Conservation (phyloP, 2,888 invertebrate species). For the Chloromyia formosa region DNA sequence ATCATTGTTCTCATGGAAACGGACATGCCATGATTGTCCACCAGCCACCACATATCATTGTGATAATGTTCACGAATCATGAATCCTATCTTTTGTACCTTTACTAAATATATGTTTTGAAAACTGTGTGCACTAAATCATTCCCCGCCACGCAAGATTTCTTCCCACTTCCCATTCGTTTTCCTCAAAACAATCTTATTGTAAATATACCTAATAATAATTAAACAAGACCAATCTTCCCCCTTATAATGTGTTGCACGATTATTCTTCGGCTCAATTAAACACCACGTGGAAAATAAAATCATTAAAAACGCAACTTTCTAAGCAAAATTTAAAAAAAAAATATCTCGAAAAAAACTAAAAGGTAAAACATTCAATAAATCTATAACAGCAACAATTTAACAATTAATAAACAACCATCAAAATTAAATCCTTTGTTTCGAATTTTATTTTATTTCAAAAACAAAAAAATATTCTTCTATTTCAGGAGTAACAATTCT, state of each 20-base stretch:
- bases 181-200: not conserved
- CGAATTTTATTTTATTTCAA: not conserved
- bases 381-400: not conserved
- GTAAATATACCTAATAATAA: too few species aligned
- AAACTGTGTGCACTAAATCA: not conserved
- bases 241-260: not conserved
- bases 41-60: not conserved
- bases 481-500: conserved; percentile 98
- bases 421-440: conserved; percentile 1
- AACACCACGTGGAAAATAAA: not conserved
- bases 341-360: not conserved
- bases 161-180: not conserved
- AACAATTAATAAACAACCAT: too few species aligned
- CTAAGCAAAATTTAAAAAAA: not conserved
- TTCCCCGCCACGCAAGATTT: not conserved
- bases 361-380: conserved; percentile 14
- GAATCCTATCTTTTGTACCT: conserved; percentile 39
- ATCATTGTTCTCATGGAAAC: not conserved
- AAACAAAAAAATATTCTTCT: conserved; percentile 53
- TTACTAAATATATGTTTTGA: not conserved
- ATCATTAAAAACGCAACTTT: not conserved
- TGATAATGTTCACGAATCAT: conserved; percentile 13
- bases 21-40: not conserved
- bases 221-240: too few species aligned
- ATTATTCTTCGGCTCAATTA: not conserved